Conservation (phyloP, 2,797 vertebrate genomes). For the Acropternis orthonyx region DNA sequence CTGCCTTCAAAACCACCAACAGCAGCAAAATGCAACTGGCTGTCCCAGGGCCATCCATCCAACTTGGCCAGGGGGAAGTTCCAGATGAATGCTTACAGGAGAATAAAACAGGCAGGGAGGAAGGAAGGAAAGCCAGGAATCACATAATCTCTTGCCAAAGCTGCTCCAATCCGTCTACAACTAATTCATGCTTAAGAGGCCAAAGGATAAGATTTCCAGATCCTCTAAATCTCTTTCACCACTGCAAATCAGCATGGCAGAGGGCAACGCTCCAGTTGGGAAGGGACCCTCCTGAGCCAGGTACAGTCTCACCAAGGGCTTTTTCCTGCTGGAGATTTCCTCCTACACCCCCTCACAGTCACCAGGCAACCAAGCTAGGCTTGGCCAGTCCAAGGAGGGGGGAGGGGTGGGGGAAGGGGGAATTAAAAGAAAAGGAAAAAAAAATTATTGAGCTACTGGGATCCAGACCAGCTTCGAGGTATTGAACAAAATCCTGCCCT, state of each 20-base stretch:
- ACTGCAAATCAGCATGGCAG: background rate
- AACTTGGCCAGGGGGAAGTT: background rate
- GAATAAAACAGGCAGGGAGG: background rate
- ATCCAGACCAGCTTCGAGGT: background rate
- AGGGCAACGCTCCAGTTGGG: background rate
- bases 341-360: background rate
- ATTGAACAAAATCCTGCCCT: background rate
- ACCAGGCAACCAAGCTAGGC: background rate
- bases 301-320: background rate
- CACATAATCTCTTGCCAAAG: background rate
- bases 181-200: background rate
- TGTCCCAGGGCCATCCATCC: slow-evolving; percentile 18
- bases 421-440: no score
- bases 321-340: background rate
- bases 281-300: background rate
- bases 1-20: background rate
- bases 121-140: background rate
- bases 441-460: background rate
- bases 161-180: background rate
- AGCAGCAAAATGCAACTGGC: background rate
- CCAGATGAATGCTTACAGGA: background rate
- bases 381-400: no score
- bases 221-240: background rate
- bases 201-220: background rate
- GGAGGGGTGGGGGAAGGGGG: no score